A percentile compares a stretch with the other conserved stretches of the same genome.
Conservation (phyloP, 1,140 invertebrate species). For the Eufriesea mexicana region DNA sequence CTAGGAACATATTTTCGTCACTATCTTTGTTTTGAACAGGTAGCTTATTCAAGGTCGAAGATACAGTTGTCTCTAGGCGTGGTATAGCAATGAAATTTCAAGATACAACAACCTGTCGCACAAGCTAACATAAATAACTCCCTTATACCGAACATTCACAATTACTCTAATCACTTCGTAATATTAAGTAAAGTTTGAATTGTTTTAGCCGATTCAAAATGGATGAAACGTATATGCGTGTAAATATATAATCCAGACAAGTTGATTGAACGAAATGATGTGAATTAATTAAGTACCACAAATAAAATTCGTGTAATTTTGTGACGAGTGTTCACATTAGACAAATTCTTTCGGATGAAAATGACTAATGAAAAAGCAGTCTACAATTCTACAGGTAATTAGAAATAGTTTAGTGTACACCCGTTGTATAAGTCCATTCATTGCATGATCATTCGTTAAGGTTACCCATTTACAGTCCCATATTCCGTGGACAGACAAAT, state of each 20-base stretch:
- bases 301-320: not conserved
- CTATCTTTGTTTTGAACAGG: not conserved
- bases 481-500: not conserved
- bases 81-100: not conserved
- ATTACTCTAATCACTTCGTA: not conserved
- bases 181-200: not conserved
- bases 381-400: slow-evolving; percentile 46
- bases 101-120: not conserved
- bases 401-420: slow-evolving; percentile 25
- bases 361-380: slow-evolving; percentile 37
- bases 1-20: not conserved
- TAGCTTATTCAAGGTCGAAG: slow-evolving; percentile 5
- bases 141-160: not conserved
- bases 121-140: not conserved
- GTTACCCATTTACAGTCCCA: slow-evolving; percentile 30
- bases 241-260: not conserved
- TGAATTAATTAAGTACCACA: slow-evolving; percentile 2
- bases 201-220: not conserved
- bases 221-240: not conserved
- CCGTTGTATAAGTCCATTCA: slow-evolving; percentile 54
- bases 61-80: not conserved
- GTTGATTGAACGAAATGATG: not conserved
- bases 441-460: slow-evolving; percentile 46
- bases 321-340: not conserved
- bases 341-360: slow-evolving; percentile 5